phyloP scores from a whole-genome alignment of 2,888 invertebrate species.

The Pachliopta kotzebuea region DNA sequence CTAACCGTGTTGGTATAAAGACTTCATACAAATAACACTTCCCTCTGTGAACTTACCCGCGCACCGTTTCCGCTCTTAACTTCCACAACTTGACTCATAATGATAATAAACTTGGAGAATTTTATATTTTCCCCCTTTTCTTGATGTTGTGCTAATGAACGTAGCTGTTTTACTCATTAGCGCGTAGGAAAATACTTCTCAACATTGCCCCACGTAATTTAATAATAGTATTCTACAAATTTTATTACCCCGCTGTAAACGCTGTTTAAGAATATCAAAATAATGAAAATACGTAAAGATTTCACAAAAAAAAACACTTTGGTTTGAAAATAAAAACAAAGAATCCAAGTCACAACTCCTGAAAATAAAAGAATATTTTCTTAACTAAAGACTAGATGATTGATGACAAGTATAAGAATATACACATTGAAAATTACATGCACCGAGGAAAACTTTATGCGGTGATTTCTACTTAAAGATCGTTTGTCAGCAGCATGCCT shows the following conservation, averaged over 20 bases:
- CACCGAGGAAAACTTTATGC: too few species aligned
- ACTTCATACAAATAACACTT: constrained; percentile 46
- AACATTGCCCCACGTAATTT: constrained; percentile 10
- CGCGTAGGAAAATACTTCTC: constrained; percentile 8
- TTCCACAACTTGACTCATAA: constrained; percentile 69
- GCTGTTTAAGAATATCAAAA: neutral
- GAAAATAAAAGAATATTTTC: too few species aligned
- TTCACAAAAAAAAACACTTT: too few species aligned
- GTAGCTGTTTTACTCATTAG: constrained; percentile 51
- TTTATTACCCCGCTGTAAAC: neutral
- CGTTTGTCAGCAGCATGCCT: neutral
- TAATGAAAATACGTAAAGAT: too few species aligned
- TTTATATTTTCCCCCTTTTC: constrained; percentile 58
- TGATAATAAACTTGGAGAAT: constrained; percentile 70
- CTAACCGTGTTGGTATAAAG: constrained; percentile 47
- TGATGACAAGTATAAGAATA: too few species aligned
- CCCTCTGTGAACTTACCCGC: constrained; percentile 44
- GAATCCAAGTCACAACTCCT: too few species aligned
- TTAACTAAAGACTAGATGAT: too few species aligned
- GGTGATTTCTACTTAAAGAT: too few species aligned
- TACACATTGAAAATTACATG: too few species aligned
- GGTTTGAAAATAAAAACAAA: too few species aligned
- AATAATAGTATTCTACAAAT: neutral
- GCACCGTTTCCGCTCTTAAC: constrained; percentile 71
- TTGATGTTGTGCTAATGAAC: constrained; percentile 58